Base-by-base conservation (phyloP, 2,797 vertebrate genomes). In the Chaenodraco wilsoni region DNA sequence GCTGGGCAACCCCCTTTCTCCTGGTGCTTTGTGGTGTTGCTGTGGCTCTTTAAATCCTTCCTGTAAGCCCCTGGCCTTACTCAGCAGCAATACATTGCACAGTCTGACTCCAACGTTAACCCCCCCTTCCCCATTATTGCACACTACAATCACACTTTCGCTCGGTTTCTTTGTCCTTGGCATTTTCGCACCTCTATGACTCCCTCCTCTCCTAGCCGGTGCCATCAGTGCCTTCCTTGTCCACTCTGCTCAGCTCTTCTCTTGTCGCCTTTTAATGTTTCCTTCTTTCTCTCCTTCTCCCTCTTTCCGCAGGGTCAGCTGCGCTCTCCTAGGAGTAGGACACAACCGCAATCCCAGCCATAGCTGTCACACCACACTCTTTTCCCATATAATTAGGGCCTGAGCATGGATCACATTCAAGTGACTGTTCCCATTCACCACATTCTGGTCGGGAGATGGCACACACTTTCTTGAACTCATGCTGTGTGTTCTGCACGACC, bases 361-460 rank as follows among this genome's bases (percentile, higher is more conserved):
- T 91, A 85, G 89, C 89, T 92, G 92, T 94, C 92, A 93, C 89
- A 91, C 92, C 89, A 87, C 92, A 91, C 90, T 90, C 82, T 90
- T 89, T 90, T 90, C 92, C 89, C 89, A 91, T 94, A 91, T 94
- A 95, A 95, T 95, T 93, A 94, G 82, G 88, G 91, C 83, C 75
- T 87, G 87, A 94, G 92, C 89, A 93, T 84, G 87, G 90, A 91
- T 89, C 88, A 79, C 88, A 92, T 92, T 93, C 93, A 94, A 93
- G 92, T 91, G 93, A 94, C 92, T 87, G 84, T 88, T 91, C 89
- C 89, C 80, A 82, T 85, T 92, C 67, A 92, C 93, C 93, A 74
- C 93, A 94, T 81, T 92, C 87, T 94, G 93, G 91, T 90, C 84
- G 85, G 84, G 84, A 91, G 84, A 89, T 82, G 80, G 87, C 82